A percentile compares a stretch with the other conserved stretches of the same genome.
Conservation (phyloP, 2,113 vertebrate species). For the Perca fluviatilis region DNA sequence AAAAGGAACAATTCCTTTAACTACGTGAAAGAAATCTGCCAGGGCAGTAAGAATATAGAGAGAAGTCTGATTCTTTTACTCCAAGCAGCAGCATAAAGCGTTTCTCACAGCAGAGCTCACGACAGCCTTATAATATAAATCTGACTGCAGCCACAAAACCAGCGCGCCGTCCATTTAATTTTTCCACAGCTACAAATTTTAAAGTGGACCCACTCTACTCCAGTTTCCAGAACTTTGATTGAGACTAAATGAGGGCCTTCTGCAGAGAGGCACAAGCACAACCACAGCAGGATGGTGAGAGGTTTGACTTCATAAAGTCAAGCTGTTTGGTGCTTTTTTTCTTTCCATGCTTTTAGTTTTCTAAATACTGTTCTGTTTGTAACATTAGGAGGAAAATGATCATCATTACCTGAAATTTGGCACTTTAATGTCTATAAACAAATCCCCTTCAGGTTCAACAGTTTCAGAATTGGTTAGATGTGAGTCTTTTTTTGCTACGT, state of each 20-base stretch:
- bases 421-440: neutral
- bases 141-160: slow-evolving; percentile 61
- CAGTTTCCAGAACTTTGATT: slow-evolving; percentile 66
- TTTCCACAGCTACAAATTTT: slow-evolving; percentile 73
- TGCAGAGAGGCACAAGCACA: slow-evolving; percentile 51
- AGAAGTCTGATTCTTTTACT: slow-evolving; percentile 3
- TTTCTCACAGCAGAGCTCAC: slow-evolving; percentile 34
- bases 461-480: neutral
- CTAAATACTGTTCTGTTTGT: neutral
- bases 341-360: slow-evolving; percentile 6
- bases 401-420: neutral
- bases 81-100: slow-evolving; percentile 27
- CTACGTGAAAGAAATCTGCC: neutral
- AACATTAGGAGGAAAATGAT: neutral
- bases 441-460: neutral
- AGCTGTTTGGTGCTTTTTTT: slow-evolving; percentile 16
- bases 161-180: slow-evolving; percentile 51
- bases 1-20: neutral
- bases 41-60: neutral
- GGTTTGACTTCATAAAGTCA: neutral
- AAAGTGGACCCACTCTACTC: slow-evolving; percentile 58
- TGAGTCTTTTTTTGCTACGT: neutral
- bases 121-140: slow-evolving; percentile 51
- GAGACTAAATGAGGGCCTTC: slow-evolving; percentile 71
- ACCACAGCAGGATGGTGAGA: slow-evolving; percentile 26